These are phyloP conservation scores for Mormyrus hasselquistii DNA, from an alignment of 2,797 vertebrate genomes.

Conservation along the genomic window DNA sequence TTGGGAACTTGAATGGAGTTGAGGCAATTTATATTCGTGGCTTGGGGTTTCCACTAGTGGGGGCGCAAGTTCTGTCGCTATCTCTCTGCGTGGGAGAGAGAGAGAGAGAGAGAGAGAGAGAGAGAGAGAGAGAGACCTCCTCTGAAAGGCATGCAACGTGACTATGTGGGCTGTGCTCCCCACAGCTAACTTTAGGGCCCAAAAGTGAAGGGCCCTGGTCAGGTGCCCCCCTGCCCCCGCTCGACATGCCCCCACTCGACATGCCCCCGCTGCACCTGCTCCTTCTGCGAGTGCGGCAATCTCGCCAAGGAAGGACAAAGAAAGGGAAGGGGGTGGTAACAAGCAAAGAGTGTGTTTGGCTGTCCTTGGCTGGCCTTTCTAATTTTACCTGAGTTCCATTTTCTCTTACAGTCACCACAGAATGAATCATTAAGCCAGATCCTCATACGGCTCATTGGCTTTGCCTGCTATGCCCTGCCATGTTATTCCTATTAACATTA, in stretches of 20 bases:
- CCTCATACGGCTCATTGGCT: constrained; percentile 1
- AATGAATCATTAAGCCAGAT: constrained; percentile 13
- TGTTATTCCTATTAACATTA: constrained; percentile 20
- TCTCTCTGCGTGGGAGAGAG: neutral
- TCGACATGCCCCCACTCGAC: too few relatives aligned
- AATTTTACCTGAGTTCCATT: constrained; percentile 2
- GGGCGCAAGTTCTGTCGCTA: constrained; percentile 17
- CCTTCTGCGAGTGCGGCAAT: neutral
- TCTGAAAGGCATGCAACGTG: constrained; percentile 29
- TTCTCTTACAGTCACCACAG: neutral
- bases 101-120: constrained; percentile 10
- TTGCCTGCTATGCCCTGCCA: neutral
- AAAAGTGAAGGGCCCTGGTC: constrained; percentile 32
- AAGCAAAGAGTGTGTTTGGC: neutral
- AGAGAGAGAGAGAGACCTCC: neutral
- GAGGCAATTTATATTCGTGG: constrained; percentile 43
- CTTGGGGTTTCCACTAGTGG: constrained; percentile 31
- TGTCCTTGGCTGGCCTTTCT: neutral
- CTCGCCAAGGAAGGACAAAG: neutral
- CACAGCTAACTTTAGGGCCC: neutral
- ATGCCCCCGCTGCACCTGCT: too few relatives aligned
- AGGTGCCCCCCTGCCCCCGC: constrained; percentile 34
- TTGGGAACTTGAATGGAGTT: constrained; percentile 39
- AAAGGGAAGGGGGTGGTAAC: neutral
- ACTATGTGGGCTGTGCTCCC: constrained; percentile 23